These are phyloP conservation scores for Stenolophus ochropezus DNA, from an alignment of 2,888 invertebrate species.

Conservation along the genomic window DNA sequence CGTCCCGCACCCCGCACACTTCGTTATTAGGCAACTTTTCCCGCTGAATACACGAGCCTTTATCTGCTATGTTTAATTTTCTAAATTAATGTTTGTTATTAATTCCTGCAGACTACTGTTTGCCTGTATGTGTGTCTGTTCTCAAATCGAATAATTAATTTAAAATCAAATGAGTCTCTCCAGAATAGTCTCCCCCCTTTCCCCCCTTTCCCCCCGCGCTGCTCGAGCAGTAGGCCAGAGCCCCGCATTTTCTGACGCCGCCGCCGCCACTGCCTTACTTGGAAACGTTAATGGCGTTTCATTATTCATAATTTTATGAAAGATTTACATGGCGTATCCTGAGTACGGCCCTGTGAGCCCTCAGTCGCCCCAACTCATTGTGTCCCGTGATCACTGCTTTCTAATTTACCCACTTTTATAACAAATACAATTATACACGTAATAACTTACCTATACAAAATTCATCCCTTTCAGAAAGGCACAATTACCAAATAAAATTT, in stretches of 20 bases:
- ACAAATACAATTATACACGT: not conserved
- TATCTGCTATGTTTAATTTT: slow-evolving; percentile 59
- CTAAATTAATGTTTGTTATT: slow-evolving; percentile 61
- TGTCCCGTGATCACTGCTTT: not conserved
- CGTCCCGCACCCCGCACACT: slow-evolving; percentile 12
- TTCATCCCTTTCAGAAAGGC: not conserved
- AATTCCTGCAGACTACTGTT: slow-evolving; percentile 58
- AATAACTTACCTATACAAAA: too few species aligned
- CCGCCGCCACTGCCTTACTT: slow-evolving; percentile 43
- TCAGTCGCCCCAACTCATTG: not conserved
- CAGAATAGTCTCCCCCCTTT: slow-evolving; percentile 17
- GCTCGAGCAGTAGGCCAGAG: not conserved
- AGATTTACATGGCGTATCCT: slow-evolving; percentile 43
- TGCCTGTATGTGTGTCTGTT: slow-evolving; percentile 42
- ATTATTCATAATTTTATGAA: slow-evolving; percentile 58
- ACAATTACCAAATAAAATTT: too few species aligned
- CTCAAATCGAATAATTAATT: slow-evolving; percentile 60
- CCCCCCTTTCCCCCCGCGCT: not conserved
- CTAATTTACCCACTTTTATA: slow-evolving; percentile 23
- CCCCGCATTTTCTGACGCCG: slow-evolving; percentile 12
- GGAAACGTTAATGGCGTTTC: slow-evolving; percentile 51
- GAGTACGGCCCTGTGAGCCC: slow-evolving; percentile 4
- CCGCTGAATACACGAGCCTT: slow-evolving; percentile 54
- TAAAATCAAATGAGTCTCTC: slow-evolving; percentile 58
- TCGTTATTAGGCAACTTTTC: slow-evolving; percentile 55